Percentiles rank a stretch among this genome's conserved stretches.
These are phyloP conservation scores for Chrysemys picta DNA, from an alignment of 2,113 vertebrate genomes.

Conservation along the genomic window DNA sequence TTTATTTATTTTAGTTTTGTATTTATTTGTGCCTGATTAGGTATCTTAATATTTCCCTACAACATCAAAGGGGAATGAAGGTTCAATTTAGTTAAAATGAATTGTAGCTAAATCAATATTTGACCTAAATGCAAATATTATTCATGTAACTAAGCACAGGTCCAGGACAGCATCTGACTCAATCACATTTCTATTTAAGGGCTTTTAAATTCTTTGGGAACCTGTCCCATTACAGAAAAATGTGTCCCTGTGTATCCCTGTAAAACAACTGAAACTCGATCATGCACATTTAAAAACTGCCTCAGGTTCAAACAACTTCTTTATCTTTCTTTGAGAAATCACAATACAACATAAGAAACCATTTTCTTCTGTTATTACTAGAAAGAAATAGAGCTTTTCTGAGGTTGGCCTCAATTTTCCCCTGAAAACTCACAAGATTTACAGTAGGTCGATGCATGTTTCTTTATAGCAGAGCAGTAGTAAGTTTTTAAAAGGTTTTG, in stretches of 20 bases:
- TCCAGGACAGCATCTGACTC: neutral
- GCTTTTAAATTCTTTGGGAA: neutral
- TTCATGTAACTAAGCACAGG: neutral
- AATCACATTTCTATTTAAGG: neutral
- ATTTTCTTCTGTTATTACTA: neutral
- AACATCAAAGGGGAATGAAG: neutral
- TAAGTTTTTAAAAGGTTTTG: conserved; percentile 20
- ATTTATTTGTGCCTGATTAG: neutral
- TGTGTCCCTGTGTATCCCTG: neutral
- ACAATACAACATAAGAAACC: neutral
- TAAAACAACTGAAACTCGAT: neutral
- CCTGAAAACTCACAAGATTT: conserved; percentile 7
- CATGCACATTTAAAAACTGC: neutral
- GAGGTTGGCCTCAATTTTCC: neutral
- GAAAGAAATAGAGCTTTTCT: neutral
- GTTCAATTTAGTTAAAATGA: neutral
- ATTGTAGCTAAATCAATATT: neutral
- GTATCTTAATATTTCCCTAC: neutral
- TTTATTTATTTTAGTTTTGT: neutral
- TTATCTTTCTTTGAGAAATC: neutral
- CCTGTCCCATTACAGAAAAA: fast-evolving
- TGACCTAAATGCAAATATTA: neutral
- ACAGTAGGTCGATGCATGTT: neutral
- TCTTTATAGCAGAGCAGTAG: neutral
- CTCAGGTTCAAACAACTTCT: neutral